These are phyloP conservation scores for Papilio demoleus DNA, from an alignment of 2,888 invertebrate genomes.

Conservation along the genomic window DNA sequence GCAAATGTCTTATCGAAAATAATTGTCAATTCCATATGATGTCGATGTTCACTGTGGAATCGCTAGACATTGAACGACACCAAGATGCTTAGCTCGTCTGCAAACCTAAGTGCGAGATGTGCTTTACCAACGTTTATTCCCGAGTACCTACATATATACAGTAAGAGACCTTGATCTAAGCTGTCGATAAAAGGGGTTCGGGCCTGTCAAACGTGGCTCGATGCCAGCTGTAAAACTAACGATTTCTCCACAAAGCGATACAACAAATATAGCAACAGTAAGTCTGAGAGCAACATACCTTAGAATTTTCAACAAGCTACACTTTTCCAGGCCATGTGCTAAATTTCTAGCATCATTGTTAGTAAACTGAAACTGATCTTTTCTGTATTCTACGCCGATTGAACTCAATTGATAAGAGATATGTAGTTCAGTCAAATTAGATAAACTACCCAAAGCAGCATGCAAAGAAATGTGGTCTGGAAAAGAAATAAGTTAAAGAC, in stretches of 20 bases:
- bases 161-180: background rate
- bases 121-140: background rate
- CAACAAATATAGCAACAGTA: background rate
- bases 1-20: too few relatives aligned
- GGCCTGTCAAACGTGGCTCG: background rate
- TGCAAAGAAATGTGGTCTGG: conserved; percentile 79
- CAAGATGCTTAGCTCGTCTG: too few relatives aligned
- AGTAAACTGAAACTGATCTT: conserved; percentile 80
- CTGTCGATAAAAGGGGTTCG: background rate
- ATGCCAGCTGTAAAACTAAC: background rate
- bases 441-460: conserved; percentile 75
- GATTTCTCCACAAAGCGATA: background rate
- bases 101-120: background rate
- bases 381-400: conserved; percentile 70
- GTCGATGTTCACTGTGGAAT: too few relatives aligned
- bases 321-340: conserved; percentile 74
- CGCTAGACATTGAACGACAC: too few relatives aligned
- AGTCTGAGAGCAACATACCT: conserved; percentile 53
- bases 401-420: conserved; percentile 69
- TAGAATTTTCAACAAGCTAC: conserved; percentile 62
- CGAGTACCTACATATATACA: background rate
- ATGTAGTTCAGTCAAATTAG: conserved; percentile 71
- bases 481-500: conserved; percentile 45
- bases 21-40: too few relatives aligned
- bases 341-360: conserved; percentile 76